Evolutionary conservation across 2,888 invertebrate genomes (phyloP).

Genomic region (Spilarctia lutea): DNA sequence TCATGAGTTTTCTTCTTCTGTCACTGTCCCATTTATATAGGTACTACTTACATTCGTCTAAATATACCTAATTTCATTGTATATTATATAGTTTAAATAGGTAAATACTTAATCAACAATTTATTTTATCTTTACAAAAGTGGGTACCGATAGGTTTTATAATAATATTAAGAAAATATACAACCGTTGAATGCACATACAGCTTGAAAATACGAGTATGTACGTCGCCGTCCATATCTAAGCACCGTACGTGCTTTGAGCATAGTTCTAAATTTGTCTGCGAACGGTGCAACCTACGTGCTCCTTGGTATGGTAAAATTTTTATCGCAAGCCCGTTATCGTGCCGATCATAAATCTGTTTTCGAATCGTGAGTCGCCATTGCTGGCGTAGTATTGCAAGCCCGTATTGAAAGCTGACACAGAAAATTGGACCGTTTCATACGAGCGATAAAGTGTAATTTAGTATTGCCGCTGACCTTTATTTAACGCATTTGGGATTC

Average conservation of each 20-base stretch:
- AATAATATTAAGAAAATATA: background rate
- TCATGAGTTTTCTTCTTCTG: too few species aligned
- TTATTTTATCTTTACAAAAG: background rate
- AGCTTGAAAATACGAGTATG: slow-evolving; percentile 10
- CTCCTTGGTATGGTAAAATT: slow-evolving; percentile 78
- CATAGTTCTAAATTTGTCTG: slow-evolving; percentile 50
- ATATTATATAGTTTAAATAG: background rate
- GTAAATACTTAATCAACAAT: background rate
- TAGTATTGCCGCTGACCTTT: slow-evolving; percentile 63
- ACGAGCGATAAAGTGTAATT: slow-evolving; percentile 73
- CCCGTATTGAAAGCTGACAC: slow-evolving; percentile 63
- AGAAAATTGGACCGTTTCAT: slow-evolving; percentile 68
- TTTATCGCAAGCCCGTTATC: slow-evolving; percentile 86
- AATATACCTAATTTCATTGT: too few species aligned
- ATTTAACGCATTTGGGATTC: slow-evolving; percentile 72
- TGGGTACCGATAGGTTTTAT: background rate
- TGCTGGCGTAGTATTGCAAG: slow-evolving; percentile 66
- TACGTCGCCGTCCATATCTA: slow-evolving; percentile 19
- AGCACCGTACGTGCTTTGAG: slow-evolving; percentile 38
- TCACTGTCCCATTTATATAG: too few species aligned
- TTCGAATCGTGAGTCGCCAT: slow-evolving; percentile 84
- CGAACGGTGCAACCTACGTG: slow-evolving; percentile 53
- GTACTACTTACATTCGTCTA: too few species aligned
- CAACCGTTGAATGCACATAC: background rate
- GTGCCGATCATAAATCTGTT: slow-evolving; percentile 86